Evolutionary conservation across 1,140 invertebrate species (phyloP), one percentile per base, ranked within the genome.

Genomic region (Cylas formicarius): DNA sequence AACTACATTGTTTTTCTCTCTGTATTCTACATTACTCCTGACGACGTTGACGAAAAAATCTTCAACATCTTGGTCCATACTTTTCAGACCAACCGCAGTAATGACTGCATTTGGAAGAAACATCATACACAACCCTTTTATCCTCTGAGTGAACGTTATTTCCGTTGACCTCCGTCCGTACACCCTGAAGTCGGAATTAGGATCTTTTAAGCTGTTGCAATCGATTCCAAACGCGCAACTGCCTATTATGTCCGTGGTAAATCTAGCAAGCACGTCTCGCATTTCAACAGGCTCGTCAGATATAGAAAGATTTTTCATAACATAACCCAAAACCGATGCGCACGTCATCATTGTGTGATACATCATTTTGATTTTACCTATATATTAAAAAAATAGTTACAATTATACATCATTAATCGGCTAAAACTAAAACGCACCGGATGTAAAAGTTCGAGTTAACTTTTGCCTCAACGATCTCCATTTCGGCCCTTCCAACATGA

Each of bases 401-500:
- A n/a, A n/a, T n/a, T n/a, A n/a, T n/a, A n/a, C n/a, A n/a, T n/a
- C n/a, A n/a, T n/a, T n/a, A n/a, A n/a, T n/a, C n/a, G n/a, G n/a
- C n/a, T n/a, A n/a, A n/a, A n/a, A n/a, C n/a, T n/a, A n/a, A n/a
- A n/a, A n/a, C n/a, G n/a, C n/a, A n/a, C 65, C 65, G 24, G 66
- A 65, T 2, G 72, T 67, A 50, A 75, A 74, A 4, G 72, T 67
- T 11, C 68, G 69, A 3, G 65, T 67, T 13, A 74, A 38, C 41
- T 67, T 66, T 4, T 24, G 38, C 34, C 73, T 48, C 4, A 73
- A 45, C 35, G 58, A 53, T 48, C 64, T 71, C 73, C 73, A 75
- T 32, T 60, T 52, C 27, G 62, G 44, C 13, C 66, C 71, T 11
- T 56, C 52, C n/a, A 68, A 32, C 9, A 44, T 53, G 26, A 76